Evolutionary conservation across 2,888 invertebrate genomes (phyloP).

Genomic region (Drosophila vallismaia): DNA sequence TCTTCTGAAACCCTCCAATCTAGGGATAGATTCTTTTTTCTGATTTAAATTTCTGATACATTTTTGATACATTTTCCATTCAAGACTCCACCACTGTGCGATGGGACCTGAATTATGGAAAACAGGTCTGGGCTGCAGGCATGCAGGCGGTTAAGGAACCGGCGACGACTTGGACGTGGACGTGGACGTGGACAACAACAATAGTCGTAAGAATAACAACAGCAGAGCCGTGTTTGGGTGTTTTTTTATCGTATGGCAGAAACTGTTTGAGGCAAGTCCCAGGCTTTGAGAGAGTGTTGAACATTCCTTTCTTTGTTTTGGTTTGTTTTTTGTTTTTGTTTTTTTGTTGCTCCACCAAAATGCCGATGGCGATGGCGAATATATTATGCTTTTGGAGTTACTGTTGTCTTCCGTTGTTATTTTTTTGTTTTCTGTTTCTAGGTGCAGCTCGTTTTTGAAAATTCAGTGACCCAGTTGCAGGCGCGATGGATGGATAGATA

Average conservation of each 20-base stretch:
- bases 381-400: constrained; percentile 31
- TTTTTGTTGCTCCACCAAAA: constrained; percentile 43
- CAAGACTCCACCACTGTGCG: constrained; percentile 26
- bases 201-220: constrained; percentile 37
- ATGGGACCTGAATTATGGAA: constrained; percentile 65
- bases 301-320: constrained; percentile 26
- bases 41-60: too few relatives aligned
- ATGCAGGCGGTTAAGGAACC: constrained; percentile 63
- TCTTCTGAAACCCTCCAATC: too few relatives aligned
- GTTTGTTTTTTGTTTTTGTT: not conserved
- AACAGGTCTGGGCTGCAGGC: constrained; percentile 69
- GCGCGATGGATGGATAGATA: constrained; percentile 25
- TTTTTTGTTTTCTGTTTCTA: constrained; percentile 41
- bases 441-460: constrained; percentile 73
- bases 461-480: constrained; percentile 72
- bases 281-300: constrained; percentile 20
- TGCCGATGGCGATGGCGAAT: constrained; percentile 70
- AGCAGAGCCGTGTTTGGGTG: constrained; percentile 40
- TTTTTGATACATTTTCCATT: not conserved
- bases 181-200: constrained; percentile 30
- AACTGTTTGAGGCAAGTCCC: constrained; percentile 31
- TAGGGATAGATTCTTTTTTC: too few relatives aligned
- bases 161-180: constrained; percentile 34
- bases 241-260: constrained; percentile 51
- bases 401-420: constrained; percentile 42